These are phyloP conservation scores for Cybosia mesomella DNA, from an alignment of 2,888 invertebrate genomes.

Conservation along the genomic window DNA sequence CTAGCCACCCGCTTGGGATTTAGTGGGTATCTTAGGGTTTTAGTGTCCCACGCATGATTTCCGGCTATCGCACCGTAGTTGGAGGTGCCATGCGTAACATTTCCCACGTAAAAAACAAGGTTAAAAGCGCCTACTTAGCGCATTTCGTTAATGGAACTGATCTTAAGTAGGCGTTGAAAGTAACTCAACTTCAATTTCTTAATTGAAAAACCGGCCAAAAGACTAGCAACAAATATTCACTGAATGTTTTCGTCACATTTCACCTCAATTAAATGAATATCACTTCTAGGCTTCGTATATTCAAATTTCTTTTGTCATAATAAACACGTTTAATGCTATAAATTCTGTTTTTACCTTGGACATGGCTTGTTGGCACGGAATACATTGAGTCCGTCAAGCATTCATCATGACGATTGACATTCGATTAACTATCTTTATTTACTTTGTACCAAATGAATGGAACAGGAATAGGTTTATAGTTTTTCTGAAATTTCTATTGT, in stretches of 20 bases:
- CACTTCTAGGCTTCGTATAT: not conserved
- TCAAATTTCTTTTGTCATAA: not conserved
- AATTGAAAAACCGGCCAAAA: too few species aligned
- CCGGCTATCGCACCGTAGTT: too few species aligned
- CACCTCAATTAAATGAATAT: not conserved
- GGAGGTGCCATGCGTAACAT: too few species aligned
- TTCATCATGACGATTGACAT: conserved; percentile 50
- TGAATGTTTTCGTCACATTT: not conserved
- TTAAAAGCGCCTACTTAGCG: too few species aligned
- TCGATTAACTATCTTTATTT: conserved; percentile 49
- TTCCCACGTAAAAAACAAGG: too few species aligned
- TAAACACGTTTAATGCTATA: not conserved
- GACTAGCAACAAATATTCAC: not conserved
- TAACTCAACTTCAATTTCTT: not conserved
- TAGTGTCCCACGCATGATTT: too few species aligned
- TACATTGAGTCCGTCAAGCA: conserved; percentile 31
- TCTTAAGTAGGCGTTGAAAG: too few species aligned
- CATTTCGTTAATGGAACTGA: not conserved
- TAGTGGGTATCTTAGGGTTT: too few species aligned
- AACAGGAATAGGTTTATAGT: not conserved
- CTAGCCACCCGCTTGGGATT: too few species aligned
- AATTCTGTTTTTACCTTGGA: conserved; percentile 12
- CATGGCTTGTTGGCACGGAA: conserved; percentile 27
- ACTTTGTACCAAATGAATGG: conserved; percentile 22
- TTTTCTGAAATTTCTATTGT: not conserved